Evolutionary conservation across 2,888 invertebrate species (phyloP), one percentile per base, ranked within the genome.

Genomic region (Selenia dentaria): DNA sequence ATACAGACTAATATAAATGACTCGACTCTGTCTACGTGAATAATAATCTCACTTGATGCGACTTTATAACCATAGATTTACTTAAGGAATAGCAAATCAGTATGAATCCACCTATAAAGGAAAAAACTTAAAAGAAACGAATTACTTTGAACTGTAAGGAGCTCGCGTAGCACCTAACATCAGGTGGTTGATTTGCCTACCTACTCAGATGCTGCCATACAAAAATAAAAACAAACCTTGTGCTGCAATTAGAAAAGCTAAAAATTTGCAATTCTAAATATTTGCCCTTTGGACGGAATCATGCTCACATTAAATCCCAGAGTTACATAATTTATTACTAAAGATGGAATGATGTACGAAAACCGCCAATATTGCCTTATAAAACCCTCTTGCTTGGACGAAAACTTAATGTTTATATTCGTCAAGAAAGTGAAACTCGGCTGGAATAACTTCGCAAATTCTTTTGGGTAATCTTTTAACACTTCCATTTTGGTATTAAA

Each of bases 391-490:
- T 62, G 40, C 1, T 57, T 44, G 33, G 47, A 41, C 9, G 62
- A 51, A 22, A 57, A 61, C 47, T 54, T 64, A 35, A 72, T 44
- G 44, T 68, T 69, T 36, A 54, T 51, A 20, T 37, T 47, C 22
- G 51, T 51, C 42, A 74, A 54, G 16, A 57, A 47, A 18, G 26
- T 18, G 28, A 68, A 53, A 55, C 67, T 59, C 25, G 46, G 39
- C 16, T 31, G 34, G 18, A 70, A 64, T 2, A 55, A 46, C 26
- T 57, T 60, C 0, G 49, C 40, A 22, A 59, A 72, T 43, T 72
- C 70, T 49, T 61, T 50, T 1, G 71, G 66, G 43, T 62, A 64
- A 49, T 61, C 31, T 42, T 62, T 57, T 40, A 66, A 48, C 40
- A 51, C 51, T 51, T 51, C 56, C 51, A 53, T 53, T 51, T 46